Evolutionary conservation across 2,113 vertebrate genomes (phyloP).

Genomic region (Hylia prasina): DNA sequence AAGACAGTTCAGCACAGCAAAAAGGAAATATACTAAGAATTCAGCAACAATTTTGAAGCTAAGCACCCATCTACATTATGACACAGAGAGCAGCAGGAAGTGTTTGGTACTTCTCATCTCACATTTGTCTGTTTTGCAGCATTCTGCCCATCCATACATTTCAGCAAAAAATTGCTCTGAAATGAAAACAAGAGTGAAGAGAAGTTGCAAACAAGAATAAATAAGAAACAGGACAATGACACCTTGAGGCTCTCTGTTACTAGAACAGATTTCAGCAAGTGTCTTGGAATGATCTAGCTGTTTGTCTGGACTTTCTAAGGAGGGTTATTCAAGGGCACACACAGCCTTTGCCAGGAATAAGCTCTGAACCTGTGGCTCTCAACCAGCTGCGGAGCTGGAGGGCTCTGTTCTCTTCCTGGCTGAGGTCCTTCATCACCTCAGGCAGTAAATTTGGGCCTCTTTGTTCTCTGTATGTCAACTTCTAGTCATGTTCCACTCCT

Average conservation of each 20-base stretch:
- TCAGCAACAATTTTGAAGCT: neutral
- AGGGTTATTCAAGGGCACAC: neutral
- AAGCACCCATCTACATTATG: neutral
- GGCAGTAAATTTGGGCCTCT: neutral
- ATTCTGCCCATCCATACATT: neutral
- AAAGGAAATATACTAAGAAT: neutral
- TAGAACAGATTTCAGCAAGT: neutral
- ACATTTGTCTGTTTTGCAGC: neutral
- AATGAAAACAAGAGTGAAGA: neutral
- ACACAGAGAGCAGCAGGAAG: neutral
- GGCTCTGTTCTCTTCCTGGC: neutral
- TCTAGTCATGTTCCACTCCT: neutral
- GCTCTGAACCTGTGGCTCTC: neutral
- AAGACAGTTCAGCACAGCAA: neutral
- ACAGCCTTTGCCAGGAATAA: neutral
- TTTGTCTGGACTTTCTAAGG: neutral
- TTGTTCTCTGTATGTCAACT: neutral
- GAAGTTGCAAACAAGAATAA: neutral
- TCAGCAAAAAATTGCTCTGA: neutral
- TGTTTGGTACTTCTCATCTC: neutral
- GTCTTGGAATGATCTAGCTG: neutral
- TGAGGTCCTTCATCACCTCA: rapidly evolving
- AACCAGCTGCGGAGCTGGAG: neutral
- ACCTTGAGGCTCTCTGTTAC: neutral
- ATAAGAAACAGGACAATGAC: neutral